A percentile compares a stretch with the other conserved stretches of the same genome.
These are phyloP conservation scores for Ecliptopera silaceata DNA, from an alignment of 2,888 invertebrate genomes.

Conservation along the genomic window DNA sequence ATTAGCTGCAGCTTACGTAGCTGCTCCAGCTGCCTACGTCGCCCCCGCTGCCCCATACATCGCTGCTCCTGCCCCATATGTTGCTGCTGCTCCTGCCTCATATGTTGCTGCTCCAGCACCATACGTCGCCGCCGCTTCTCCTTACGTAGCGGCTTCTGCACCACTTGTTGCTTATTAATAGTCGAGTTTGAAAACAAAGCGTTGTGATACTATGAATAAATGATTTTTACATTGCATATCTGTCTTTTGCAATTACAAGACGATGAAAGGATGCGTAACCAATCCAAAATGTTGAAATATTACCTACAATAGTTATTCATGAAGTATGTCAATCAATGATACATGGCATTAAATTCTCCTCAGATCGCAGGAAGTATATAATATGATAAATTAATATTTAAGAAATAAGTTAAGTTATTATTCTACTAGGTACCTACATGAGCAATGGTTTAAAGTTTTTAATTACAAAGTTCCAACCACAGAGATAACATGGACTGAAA, in stretches of 20 bases:
- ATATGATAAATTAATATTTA: too few relatives aligned
- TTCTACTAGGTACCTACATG: too few relatives aligned
- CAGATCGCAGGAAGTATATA: too few relatives aligned
- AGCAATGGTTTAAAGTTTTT: too few relatives aligned
- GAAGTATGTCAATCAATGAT: too few relatives aligned
- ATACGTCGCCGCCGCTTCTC: slow-evolving; percentile 27
- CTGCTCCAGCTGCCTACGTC: slow-evolving; percentile 49
- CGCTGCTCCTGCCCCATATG: slow-evolving; percentile 38
- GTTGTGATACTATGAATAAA: slow-evolving; percentile 55
- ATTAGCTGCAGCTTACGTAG: slow-evolving; percentile 59
- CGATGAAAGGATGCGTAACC: too few relatives aligned
- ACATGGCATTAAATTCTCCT: too few relatives aligned
- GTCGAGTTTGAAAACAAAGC: slow-evolving; percentile 16
- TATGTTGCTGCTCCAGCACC: slow-evolving; percentile 26
- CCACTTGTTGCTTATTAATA: slow-evolving; percentile 49
- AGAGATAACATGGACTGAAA: too few relatives aligned
- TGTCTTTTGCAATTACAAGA: background rate
- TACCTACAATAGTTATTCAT: too few relatives aligned
- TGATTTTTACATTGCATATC: slow-evolving; percentile 24
- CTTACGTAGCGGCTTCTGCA: slow-evolving; percentile 40
- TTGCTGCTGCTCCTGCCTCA: slow-evolving; percentile 33
- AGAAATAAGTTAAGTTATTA: too few relatives aligned
- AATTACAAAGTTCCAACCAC: too few relatives aligned
- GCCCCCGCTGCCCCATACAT: slow-evolving; percentile 49
- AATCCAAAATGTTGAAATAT: too few relatives aligned